Base-by-base conservation (phyloP, 2,888 invertebrate species). In the Eustalomyia histrio region DNA sequence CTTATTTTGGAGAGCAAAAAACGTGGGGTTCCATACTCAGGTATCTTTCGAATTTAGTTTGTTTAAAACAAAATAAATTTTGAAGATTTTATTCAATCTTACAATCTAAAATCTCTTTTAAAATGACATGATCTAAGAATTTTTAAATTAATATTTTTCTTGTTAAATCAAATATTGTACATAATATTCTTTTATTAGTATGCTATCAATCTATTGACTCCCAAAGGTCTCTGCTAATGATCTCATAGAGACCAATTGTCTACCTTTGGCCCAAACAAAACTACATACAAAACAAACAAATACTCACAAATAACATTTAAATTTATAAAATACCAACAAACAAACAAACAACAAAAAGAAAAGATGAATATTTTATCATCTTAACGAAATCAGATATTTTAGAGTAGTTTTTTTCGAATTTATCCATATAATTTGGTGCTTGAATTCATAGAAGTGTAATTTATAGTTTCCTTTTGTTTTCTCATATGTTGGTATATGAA, bases 371-470 rank as follows among this genome's bases (percentile, higher is more conserved):
- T 87, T 87, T 89, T 88, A 89, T 88, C 89, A 86, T 82, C 84
- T 80, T 63, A 83, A 85, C 86, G 88, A 88, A 88, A 88, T 88
- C 88, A 89, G 88, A 89, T 88, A 88, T 88, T 84, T 74, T 83
- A 18, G 61, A 78, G 65, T 78, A 78, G 52, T 78, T 81, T 74
- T 63, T 73, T 53, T 64, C 47, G 58, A 67, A 43, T 53, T 78
- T 72, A 1, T 21, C 65, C 24, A 17, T 72, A 47, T 29, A 9
- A 35, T 47, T 58, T 76, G 52, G 24, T 72, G 67, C 65, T 67
- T 88, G 86, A 87, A 88, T 89, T 88, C 88, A 88, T 88, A 88
- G 89, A 88, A 85, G 78, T 50, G 85, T 87, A 87, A 89, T 88
- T 88, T 88, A 88, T 89, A 85, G 89, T 87, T 89, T 88, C 88